These are phyloP conservation scores for Thera obeliscata DNA, from an alignment of 2,888 invertebrate genomes.

Conservation along the genomic window DNA sequence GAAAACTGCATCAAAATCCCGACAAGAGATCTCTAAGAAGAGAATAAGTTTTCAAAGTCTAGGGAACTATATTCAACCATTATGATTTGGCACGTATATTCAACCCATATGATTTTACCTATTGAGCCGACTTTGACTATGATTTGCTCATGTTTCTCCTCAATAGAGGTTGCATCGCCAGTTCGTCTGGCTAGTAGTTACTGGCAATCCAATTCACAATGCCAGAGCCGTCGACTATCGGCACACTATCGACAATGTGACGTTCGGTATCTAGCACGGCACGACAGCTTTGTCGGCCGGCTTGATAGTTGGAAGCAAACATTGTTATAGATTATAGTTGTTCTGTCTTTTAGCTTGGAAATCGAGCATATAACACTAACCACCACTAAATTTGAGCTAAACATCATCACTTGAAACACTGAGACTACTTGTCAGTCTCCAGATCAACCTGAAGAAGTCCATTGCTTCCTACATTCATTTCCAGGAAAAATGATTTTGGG, in stretches of 20 bases:
- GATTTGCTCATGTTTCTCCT: neutral
- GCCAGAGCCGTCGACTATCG: conserved; percentile 19
- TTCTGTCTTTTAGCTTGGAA: neutral
- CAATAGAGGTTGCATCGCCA: conserved; percentile 31
- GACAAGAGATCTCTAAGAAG: no score
- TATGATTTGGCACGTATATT: no score
- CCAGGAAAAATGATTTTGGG: no score
- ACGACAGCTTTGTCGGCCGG: conserved; percentile 42
- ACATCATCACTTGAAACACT: no score
- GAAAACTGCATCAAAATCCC: no score
- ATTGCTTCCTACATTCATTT: no score
- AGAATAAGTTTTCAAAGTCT: no score
- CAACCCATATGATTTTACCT: no score
- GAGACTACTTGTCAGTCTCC: no score
- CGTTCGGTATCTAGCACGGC: conserved; percentile 31
- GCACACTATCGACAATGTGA: conserved; percentile 32
- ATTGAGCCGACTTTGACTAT: no score
- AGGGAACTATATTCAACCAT: no score
- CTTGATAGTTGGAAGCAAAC: conserved; percentile 28
- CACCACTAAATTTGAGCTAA: neutral
- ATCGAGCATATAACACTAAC: neutral
- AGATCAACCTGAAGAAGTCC: no score
- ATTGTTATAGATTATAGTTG: conserved; percentile 13
- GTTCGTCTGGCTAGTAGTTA: conserved; percentile 17
- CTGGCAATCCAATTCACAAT: conserved; percentile 36